Evolutionary conservation across 2,888 invertebrate species (phyloP), one percentile per base, ranked within the genome.

Genomic region (Erebia ligea): DNA sequence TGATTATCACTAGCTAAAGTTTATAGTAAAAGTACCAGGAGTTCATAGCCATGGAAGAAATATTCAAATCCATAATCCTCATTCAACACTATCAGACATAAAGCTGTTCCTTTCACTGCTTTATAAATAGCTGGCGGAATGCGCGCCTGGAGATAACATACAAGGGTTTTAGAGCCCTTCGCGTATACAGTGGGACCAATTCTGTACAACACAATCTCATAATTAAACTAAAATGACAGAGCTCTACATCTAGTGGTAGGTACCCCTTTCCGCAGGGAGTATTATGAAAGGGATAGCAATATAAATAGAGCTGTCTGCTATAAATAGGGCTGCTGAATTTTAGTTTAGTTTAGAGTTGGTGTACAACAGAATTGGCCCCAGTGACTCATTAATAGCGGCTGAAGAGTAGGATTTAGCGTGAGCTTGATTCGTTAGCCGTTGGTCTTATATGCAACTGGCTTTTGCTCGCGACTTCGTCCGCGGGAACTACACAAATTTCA

Each of bases 111-210:
- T 86, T 89, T 85, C 83, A 82, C 78, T 75, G 81, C 76, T 85
- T 85, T 89, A 90, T 89, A 88, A 91, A 91, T 91, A 90, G 89
- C 83, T 42, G 75, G 78, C 80, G 83, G 88, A 87, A 88, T 89
- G 86, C 83, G 80, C 76, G 80, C 81, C 79, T 80, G 79, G 72
- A 81, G 81, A 85, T 86, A 83, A 83, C 81, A 73, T 77, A 82
- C 72, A 76, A 76, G 82, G 83, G 84, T 83, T 84, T 84, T 84
- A 85, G 81, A 86, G 82, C 83, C 81, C 83, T 83, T 81, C 76
- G 80, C 80, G 81, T 78, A 84, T 78, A 72, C 73, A 77, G 74
- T n/a, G n/a, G n/a, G n/a, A n/a, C n/a, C n/a, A n/a, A n/a, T n/a
- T n/a, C n/a, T n/a, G n/a, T n/a, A n/a, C n/a, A n/a, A n/a, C n/a